Conservation (phyloP, 2,888 invertebrate genomes). For the Trissolcus brochymenae region DNA sequence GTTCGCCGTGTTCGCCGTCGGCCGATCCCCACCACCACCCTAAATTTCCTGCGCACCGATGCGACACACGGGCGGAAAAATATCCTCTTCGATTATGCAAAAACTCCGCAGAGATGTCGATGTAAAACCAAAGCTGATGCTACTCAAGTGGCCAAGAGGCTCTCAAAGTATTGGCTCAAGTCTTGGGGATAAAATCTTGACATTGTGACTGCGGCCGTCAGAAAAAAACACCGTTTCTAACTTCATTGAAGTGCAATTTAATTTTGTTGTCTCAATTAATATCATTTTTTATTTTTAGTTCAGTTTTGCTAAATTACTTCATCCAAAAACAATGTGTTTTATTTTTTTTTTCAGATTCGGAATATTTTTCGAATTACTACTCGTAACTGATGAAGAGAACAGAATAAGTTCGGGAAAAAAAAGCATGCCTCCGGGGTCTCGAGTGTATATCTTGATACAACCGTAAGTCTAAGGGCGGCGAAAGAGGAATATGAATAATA, state of each 20-base stretch:
- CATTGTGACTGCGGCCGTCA: too few relatives aligned
- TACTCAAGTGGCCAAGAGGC: slow-evolving; percentile 6
- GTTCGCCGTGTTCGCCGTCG: slow-evolving; percentile 72
- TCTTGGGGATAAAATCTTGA: too few relatives aligned
- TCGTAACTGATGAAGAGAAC: slow-evolving; percentile 3
- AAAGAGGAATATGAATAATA: slow-evolving; percentile 59
- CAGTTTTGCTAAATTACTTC: too few relatives aligned
- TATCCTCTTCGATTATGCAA: slow-evolving; percentile 50
- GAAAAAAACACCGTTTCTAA: too few relatives aligned
- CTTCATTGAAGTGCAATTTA: too few relatives aligned
- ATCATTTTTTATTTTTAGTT: too few relatives aligned
- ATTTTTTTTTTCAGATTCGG: background rate
- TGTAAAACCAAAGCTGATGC: slow-evolving; percentile 40
- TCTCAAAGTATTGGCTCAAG: slow-evolving; percentile 1
- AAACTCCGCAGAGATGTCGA: slow-evolving; percentile 31
- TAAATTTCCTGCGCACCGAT: slow-evolving; percentile 52
- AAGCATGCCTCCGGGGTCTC: slow-evolving; percentile 51
- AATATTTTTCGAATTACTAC: slow-evolving; percentile 11
- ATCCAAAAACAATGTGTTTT: background rate
- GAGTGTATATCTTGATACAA: slow-evolving; percentile 55
- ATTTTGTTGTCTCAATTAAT: too few relatives aligned
- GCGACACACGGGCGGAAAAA: slow-evolving; percentile 46
- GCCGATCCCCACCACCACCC: slow-evolving; percentile 63
- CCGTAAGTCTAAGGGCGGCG: slow-evolving; percentile 47
- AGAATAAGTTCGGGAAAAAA: slow-evolving; percentile 27